A percentile compares a stretch with the other conserved stretches of the same genome.
These are phyloP conservation scores for Melitaea athalia DNA, from an alignment of 2,888 invertebrate genomes.

Conservation along the genomic window DNA sequence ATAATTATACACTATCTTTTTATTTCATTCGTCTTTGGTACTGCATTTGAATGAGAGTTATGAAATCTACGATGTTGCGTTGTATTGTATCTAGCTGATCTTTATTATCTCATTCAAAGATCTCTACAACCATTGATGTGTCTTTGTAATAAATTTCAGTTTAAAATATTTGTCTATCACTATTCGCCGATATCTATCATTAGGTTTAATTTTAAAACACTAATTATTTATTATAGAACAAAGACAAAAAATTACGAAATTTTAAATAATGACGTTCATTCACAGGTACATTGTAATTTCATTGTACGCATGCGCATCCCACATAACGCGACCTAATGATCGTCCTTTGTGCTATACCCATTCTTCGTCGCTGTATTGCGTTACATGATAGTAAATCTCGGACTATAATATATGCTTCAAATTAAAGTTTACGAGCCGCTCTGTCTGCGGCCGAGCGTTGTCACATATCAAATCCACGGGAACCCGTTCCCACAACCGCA, in stretches of 20 bases:
- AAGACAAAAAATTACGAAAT: constrained; percentile 9
- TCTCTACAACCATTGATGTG: no score
- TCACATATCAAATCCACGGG: constrained; percentile 69
- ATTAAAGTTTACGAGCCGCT: constrained; percentile 72
- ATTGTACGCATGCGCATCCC: constrained; percentile 27
- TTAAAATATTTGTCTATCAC: background rate
- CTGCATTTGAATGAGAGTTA: no score
- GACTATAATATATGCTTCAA: constrained; percentile 69
- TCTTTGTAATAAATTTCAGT: no score
- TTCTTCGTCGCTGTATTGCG: constrained; percentile 60
- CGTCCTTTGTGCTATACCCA: constrained; percentile 62
- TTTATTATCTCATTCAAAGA: no score
- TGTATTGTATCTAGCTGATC: no score
- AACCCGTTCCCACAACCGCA: constrained; percentile 63
- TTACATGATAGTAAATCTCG: constrained; percentile 66
- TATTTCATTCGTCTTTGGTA: no score
- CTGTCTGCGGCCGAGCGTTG: constrained; percentile 63
- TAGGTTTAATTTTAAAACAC: background rate
- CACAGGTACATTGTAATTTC: constrained; percentile 5
- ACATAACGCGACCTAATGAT: constrained; percentile 58
- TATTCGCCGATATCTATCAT: background rate
- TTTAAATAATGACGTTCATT: constrained; percentile 10
- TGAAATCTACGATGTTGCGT: no score
- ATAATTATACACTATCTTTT: no score
- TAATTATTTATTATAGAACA: background rate